phyloP scores from a whole-genome alignment of 2,113 vertebrate genomes.

The Oncorhynchus keta region DNA sequence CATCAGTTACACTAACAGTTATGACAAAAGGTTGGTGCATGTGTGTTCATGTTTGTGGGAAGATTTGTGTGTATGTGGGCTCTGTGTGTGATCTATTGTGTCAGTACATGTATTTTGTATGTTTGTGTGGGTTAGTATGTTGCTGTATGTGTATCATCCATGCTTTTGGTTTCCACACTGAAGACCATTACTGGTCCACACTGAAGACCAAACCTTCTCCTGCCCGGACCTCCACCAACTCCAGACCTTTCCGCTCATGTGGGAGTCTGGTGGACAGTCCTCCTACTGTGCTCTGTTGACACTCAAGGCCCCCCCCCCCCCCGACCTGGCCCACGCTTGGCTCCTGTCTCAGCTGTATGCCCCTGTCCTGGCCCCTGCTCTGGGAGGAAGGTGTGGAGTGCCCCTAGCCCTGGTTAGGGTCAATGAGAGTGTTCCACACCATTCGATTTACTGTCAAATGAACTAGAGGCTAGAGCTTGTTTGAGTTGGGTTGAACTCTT shows the following conservation, averaged over 20 bases:
- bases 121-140: not conserved
- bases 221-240: not conserved
- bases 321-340: too few relatives aligned
- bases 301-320: not conserved
- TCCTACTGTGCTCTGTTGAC: constrained; percentile 70
- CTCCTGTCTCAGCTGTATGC: too few relatives aligned
- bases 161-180: not conserved
- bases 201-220: not conserved
- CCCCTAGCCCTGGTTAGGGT: constrained; percentile 25
- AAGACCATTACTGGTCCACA: not conserved
- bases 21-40: not conserved
- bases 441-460: constrained; percentile 75
- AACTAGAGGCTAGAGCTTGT: constrained; percentile 67
- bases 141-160: too few relatives aligned
- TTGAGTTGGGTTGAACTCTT: constrained; percentile 43
- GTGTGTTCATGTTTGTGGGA: not conserved
- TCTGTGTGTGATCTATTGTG: not conserved
- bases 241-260: not conserved
- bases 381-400: not conserved
- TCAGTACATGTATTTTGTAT: not conserved
- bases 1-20: constrained; percentile 44
- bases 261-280: constrained; percentile 59
- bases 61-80: not conserved
- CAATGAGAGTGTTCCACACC: constrained; percentile 69
- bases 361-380: not conserved